Evolutionary conservation across 64 coral and sea anemone genomes (phyloP), one percentile per base, ranked within the genome.

Genomic region (Montipora efflorescens): DNA sequence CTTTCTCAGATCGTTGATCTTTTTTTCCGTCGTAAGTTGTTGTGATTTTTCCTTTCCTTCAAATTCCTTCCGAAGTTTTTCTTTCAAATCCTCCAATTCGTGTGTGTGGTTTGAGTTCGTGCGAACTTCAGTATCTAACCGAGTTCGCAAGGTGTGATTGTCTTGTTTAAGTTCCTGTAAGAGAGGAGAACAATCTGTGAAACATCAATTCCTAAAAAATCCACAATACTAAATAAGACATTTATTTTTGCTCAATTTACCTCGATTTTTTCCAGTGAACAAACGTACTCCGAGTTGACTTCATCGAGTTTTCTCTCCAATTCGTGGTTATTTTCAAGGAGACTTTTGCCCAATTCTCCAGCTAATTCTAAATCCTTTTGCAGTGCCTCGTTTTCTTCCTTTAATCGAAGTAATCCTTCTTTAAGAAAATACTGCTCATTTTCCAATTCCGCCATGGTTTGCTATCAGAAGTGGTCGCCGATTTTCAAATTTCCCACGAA

Each of bases 271-370:
- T 66, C 87, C 4, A 90, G 67, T 12, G 74, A 79, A 19, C 81
- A 49, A 59, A 82, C 19, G 80, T 96, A 62, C 67, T 96, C 90
- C 0, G 79, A 44, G 48, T 89, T 89, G 2, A 96, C 90, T 66
- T 96, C 95, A 67, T 99, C 95, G 51, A 96, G 81, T 89, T 96
- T 94, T 57, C 76, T 91, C 73, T 96, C 84, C 74, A 94, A 92
- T 68, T 99, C 98, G 55, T 94, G 96, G 36, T 99, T 99, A 18
- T 88, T 95, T 92, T 99, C 89, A 1, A 99, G 80, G 23, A 99
- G 91, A 59, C 84, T 92, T 36, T 99, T 99, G 1, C 98, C 98
- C 11, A 99, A 67, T 25, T 99, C 78, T 5, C 95, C 98, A n/a
- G 98, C 96, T 49, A 98, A 88, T 80, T 98, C 59, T 23, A 86